Evolutionary conservation across 2,797 vertebrate species (phyloP).

Genomic region (Bradypodion ventrale): DNA sequence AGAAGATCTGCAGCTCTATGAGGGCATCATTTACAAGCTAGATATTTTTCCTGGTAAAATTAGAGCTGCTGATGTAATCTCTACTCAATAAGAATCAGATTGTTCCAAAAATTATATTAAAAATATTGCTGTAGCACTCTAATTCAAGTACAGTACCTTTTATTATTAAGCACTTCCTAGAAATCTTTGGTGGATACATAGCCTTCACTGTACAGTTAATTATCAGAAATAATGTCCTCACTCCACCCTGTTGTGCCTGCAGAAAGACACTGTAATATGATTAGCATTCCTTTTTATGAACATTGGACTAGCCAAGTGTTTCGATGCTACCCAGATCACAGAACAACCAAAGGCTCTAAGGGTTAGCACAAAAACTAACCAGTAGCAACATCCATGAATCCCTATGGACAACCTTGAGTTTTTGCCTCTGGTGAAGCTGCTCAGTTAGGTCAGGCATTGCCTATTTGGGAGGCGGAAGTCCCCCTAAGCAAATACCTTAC

Average conservation of each 20-base stretch:
- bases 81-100: neutral
- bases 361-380: neutral
- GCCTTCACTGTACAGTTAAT: neutral
- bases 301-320: neutral
- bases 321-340: neutral
- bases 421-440: no score
- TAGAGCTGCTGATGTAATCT: neutral
- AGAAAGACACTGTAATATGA: neutral
- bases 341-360: neutral
- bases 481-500: no score
- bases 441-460: no score
- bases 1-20: neutral
- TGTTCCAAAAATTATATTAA: slow-evolving; percentile 8
- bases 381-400: no score
- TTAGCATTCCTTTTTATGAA: neutral
- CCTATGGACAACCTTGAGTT: no score
- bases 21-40: neutral
- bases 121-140: neutral
- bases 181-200: neutral
- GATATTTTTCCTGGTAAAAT: neutral
- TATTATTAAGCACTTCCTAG: neutral
- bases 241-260: neutral
- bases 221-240: neutral
- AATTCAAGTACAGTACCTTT: neutral
- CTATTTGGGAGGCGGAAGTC: no score